Conservation (phyloP, 1,140 invertebrate species). For the Pseudachorutes palmiensis region DNA sequence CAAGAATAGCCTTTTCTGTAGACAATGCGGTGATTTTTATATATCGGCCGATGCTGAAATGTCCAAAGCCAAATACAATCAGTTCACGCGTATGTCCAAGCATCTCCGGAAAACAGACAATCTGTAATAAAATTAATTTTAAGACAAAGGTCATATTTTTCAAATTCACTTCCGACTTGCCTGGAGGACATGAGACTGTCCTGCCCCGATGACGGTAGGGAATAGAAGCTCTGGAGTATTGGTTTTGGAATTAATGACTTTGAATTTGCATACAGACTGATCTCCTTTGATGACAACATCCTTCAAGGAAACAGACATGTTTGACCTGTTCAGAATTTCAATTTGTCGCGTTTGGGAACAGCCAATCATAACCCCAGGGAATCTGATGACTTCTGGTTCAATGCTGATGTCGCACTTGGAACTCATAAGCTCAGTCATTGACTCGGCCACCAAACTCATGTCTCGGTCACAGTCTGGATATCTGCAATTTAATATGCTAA, state of each 20-base stretch:
- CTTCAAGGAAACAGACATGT: not conserved
- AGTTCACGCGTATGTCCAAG: constrained; percentile 53
- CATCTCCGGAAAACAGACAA: constrained; percentile 48
- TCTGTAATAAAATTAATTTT: constrained; percentile 41
- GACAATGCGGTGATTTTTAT: constrained; percentile 46
- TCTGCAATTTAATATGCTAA: no score
- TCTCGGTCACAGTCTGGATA: no score
- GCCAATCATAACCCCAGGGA: constrained; percentile 15
- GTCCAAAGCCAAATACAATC: constrained; percentile 50
- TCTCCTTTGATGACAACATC: constrained; percentile 4
- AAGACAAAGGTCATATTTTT: no score
- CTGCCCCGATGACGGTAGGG: no score
- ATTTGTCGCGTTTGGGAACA: not conserved
- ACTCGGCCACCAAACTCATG: no score
- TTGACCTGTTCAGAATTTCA: constrained; percentile 5
- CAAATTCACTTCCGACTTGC: not conserved
- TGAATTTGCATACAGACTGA: constrained; percentile 18
- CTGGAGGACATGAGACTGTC: constrained; percentile 3
- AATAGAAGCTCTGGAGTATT: no score
- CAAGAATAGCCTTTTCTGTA: constrained; percentile 25
- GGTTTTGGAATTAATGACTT: not conserved
- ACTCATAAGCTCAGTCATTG: not conserved
- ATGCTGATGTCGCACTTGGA: constrained; percentile 14
- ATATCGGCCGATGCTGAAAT: constrained; percentile 50
- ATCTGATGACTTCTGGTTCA: constrained; percentile 10